These are phyloP conservation scores for Podarcis muralis DNA, from an alignment of 2,113 vertebrate genomes.

Conservation along the genomic window DNA sequence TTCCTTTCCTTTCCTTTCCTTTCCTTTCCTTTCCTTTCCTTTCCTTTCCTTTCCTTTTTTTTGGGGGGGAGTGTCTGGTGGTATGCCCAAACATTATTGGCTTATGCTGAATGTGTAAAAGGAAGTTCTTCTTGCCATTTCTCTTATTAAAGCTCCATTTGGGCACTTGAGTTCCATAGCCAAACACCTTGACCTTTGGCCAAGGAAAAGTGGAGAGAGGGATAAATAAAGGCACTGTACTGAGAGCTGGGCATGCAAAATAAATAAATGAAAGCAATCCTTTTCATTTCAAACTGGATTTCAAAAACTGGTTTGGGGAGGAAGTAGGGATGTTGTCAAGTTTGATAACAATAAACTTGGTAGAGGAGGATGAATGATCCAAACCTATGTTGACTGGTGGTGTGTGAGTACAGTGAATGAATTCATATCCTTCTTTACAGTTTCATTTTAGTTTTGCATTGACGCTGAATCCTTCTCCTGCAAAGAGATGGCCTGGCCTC, in stretches of 20 bases:
- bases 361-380: not conserved
- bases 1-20: not conserved
- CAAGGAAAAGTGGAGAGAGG: not conserved
- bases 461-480: not conserved
- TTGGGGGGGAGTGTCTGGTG: not conserved
- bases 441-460: not conserved
- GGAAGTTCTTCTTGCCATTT: not conserved
- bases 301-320: not conserved
- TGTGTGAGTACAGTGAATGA: not conserved
- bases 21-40: slow-evolving; percentile 26
- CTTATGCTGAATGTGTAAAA: not conserved
- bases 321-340: not conserved
- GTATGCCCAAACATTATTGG: no score
- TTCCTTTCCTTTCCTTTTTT: slow-evolving; percentile 4
- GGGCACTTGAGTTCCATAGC: not conserved
- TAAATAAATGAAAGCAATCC: not conserved
- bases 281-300: not conserved
- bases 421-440: not conserved
- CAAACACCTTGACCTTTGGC: not conserved
- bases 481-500: not conserved
- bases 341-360: not conserved
- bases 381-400: not conserved
- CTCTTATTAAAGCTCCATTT: not conserved
- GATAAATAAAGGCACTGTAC: not conserved
- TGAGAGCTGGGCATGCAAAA: not conserved